Evolutionary conservation across 2,797 vertebrate genomes (phyloP).

Genomic region (Chloroceryle inda): DNA sequence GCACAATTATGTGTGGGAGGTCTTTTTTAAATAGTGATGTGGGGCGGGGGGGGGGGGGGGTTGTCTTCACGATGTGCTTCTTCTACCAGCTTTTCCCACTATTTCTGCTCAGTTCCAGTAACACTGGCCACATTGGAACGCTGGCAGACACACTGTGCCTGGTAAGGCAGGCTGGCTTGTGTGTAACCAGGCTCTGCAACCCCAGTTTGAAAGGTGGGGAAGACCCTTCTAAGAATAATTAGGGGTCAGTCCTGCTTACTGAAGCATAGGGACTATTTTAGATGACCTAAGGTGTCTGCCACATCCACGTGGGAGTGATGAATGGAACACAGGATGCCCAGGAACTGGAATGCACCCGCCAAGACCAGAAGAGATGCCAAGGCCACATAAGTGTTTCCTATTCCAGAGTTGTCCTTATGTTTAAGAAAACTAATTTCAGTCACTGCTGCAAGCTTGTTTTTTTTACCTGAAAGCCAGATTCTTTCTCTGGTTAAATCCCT

Average conservation of each 20-base stretch:
- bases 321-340: neutral
- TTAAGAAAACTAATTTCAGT: slow-evolving; percentile 6
- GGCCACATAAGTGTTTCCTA: neutral
- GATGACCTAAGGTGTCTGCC: neutral
- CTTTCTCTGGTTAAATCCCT: neutral
- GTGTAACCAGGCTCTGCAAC: neutral
- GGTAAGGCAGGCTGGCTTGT: neutral
- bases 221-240: neutral
- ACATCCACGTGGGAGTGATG: neutral
- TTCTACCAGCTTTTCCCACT: neutral
- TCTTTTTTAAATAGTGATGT: slow-evolving; percentile 22
- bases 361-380: neutral
- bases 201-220: neutral
- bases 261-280: neutral
- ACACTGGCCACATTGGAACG: neutral
- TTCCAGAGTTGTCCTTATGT: neutral
- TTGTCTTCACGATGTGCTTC: neutral
- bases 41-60: neutral
- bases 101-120: neutral
- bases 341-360: neutral
- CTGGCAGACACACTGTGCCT: rapidly evolving
- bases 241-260: neutral
- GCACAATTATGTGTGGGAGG: slow-evolving; percentile 15
- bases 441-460: neutral
- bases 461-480: neutral